phyloP scores from a whole-genome alignment of 2,797 vertebrate genomes.

The Thamnophis elegans region DNA sequence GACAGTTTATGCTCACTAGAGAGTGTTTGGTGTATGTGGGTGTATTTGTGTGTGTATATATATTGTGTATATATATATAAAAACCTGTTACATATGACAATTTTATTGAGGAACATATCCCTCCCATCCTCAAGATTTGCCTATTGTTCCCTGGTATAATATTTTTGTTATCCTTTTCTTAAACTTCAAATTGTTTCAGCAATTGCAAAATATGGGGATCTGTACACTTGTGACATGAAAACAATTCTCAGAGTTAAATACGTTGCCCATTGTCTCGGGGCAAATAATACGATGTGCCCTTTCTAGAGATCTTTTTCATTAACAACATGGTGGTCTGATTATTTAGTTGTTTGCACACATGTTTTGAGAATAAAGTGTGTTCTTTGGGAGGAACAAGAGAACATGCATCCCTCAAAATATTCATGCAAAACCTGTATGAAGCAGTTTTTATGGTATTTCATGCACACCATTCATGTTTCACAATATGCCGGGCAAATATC shows the following conservation, averaged over 20 bases:
- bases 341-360: not conserved
- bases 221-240: not conserved
- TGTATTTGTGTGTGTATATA: not conserved
- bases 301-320: not conserved
- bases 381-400: not conserved
- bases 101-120: conserved; percentile 51
- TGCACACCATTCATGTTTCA: not conserved
- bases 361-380: not conserved
- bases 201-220: accelerated
- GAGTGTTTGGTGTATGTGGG: conserved; percentile 55
- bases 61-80: no score
- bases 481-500: not conserved
- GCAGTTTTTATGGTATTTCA: no score
- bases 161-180: conserved; percentile 31
- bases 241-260: not conserved
- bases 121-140: conserved; percentile 33
- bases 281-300: not conserved
- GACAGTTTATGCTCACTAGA: conserved; percentile 66
- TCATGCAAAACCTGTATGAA: not conserved
- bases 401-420: not conserved
- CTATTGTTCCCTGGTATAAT: conserved; percentile 35
- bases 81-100: conserved; percentile 36
- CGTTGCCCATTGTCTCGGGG: not conserved
- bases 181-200: not conserved
- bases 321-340: not conserved